Evolutionary conservation across 2,888 invertebrate species (phyloP).

Genomic region (Pyralis farinalis): DNA sequence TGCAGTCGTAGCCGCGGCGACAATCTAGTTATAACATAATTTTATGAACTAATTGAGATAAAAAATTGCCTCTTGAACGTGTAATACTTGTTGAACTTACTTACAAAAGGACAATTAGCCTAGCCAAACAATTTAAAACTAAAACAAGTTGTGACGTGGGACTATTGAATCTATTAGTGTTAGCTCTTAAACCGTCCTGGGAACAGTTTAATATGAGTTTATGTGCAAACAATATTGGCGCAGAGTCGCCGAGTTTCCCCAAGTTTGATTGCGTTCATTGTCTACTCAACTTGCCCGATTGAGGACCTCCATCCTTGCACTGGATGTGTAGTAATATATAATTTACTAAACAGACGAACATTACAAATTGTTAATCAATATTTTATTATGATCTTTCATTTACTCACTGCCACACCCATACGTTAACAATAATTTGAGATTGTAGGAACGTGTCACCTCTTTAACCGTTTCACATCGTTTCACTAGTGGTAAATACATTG

Average conservation of each 20-base stretch:
- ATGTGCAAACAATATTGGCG: slow-evolving; percentile 33
- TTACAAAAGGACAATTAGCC: too few species aligned
- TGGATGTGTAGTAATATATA: not conserved
- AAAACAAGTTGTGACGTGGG: not conserved
- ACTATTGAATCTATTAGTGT: not conserved
- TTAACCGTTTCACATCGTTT: too few species aligned
- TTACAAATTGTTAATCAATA: not conserved
- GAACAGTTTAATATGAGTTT: slow-evolving; percentile 7
- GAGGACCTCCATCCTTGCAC: not conserved
- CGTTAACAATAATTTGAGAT: too few species aligned
- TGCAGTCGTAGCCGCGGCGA: too few species aligned
- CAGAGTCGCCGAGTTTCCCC: slow-evolving; percentile 33
- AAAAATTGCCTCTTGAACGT: too few species aligned
- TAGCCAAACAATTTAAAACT: not conserved
- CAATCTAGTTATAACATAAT: too few species aligned
- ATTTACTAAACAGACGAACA: not conserved
- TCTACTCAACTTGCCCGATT: slow-evolving; percentile 6
- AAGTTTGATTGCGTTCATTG: slow-evolving; percentile 51
- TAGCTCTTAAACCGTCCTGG: not conserved
- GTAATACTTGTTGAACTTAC: too few species aligned
- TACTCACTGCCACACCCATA: too few species aligned
- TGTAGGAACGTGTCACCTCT: too few species aligned
- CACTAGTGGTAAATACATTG: too few species aligned
- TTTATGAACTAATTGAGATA: too few species aligned
- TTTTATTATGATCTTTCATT: too few species aligned